phyloP scores from a whole-genome alignment of 2,888 invertebrate species.

The Stomorhina lunata region DNA sequence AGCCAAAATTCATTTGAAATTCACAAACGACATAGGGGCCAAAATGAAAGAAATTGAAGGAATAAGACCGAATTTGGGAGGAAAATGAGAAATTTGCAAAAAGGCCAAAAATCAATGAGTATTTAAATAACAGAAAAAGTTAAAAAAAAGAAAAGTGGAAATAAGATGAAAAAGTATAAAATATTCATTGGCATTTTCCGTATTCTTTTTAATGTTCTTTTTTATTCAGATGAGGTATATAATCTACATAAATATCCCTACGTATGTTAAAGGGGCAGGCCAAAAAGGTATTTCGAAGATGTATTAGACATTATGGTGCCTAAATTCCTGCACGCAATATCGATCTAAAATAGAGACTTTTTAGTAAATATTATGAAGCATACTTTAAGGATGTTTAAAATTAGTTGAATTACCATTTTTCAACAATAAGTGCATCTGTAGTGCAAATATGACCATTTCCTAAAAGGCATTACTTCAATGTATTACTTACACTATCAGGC shows the following conservation, averaged over 20 bases:
- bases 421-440: no score
- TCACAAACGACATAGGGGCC: slow-evolving; percentile 49
- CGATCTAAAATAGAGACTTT: no score
- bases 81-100: slow-evolving; percentile 44
- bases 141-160: slow-evolving; percentile 9
- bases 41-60: not conserved
- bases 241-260: no score
- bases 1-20: slow-evolving; percentile 45
- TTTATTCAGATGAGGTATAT: not conserved
- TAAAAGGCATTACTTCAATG: no score
- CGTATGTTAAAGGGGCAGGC: not conserved
- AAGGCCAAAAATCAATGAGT: slow-evolving; percentile 59
- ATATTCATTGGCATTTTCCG: slow-evolving; percentile 58
- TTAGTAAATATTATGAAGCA: no score
- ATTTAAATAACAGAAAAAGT: slow-evolving; percentile 48
- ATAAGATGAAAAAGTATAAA: slow-evolving; percentile 38
- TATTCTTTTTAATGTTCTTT: slow-evolving; percentile 27
- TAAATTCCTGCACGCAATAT: no score
- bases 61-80: not conserved
- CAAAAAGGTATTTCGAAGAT: not conserved
- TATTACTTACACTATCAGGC: no score
- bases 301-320: no score
- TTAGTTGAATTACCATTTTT: no score
- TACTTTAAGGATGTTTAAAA: no score
- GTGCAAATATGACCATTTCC: no score